These are phyloP conservation scores for Charadrius vociferus DNA, from an alignment of 2,113 vertebrate genomes.

Conservation along the genomic window DNA sequence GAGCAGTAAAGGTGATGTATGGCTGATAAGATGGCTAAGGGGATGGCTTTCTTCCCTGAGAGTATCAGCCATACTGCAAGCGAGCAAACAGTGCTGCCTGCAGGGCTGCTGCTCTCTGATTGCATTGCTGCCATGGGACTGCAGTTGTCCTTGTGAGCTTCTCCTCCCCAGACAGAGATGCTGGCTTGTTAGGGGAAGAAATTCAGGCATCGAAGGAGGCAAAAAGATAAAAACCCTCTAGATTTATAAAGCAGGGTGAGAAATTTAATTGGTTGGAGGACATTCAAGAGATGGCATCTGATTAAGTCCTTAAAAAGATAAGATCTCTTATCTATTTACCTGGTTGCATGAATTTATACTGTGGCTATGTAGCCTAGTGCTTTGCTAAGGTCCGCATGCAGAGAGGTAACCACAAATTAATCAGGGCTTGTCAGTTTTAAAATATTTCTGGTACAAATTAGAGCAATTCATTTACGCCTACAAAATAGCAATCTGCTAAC, in stretches of 20 bases:
- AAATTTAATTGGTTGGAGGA: constrained; percentile 8
- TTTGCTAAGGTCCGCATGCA: not conserved
- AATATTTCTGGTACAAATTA: not conserved
- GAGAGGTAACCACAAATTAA: not conserved
- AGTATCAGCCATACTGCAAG: not conserved
- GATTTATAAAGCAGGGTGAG: not conserved
- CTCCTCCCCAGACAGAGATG: not conserved
- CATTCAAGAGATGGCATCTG: not conserved
- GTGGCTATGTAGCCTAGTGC: not conserved
- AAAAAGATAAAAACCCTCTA: not conserved
- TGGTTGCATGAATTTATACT: not conserved
- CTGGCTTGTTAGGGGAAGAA: not conserved
- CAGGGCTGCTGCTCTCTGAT: not conserved
- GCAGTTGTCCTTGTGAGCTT: not conserved
- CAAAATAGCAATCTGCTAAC: not conserved
- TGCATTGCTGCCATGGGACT: not conserved
- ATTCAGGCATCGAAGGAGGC: not conserved
- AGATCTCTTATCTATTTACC: not conserved
- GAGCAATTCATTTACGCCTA: not conserved
- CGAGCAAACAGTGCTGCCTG: not conserved
- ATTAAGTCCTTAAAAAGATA: constrained; percentile 36
- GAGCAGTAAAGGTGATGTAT: not conserved
- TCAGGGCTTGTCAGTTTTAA: not conserved
- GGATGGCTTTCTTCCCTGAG: not conserved
- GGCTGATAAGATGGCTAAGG: not conserved